Percentiles rank a stretch among this genome's conserved stretches.
phyloP scores from a whole-genome alignment of 2,113 vertebrate species.

The Cephalopholis sonnerati region DNA sequence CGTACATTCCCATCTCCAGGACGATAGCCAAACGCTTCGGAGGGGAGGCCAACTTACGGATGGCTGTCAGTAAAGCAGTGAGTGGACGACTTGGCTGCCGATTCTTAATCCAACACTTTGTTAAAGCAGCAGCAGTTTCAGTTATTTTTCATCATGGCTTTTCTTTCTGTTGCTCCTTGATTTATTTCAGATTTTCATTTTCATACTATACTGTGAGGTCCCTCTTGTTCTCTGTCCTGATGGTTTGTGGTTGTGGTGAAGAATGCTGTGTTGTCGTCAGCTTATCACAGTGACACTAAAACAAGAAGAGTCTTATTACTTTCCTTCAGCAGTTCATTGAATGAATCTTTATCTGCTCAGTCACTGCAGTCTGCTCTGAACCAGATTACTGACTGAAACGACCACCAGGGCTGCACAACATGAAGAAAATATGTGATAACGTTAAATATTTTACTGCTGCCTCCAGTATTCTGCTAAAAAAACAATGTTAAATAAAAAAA shows the following conservation, averaged over 20 bases:
- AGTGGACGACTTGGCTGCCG: slow-evolving; percentile 60
- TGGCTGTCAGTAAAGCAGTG: slow-evolving; percentile 97
- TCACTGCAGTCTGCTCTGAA: neutral
- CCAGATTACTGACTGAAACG: neutral
- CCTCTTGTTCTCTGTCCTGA: too few species aligned
- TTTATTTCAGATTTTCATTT: neutral
- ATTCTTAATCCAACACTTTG: neutral
- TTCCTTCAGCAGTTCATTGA: neutral
- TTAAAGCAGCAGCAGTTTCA: neutral
- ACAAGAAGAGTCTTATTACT: neutral
- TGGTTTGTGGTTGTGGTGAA: neutral
- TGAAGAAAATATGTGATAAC: too few species aligned
- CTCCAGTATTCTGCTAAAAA: too few species aligned
- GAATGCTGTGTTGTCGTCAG: neutral
- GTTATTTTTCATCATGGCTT: neutral
- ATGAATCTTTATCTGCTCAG: neutral
- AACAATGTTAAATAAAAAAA: too few species aligned
- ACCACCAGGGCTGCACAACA: too few species aligned
- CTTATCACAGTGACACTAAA: neutral
- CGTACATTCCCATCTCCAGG: slow-evolving; percentile 91
- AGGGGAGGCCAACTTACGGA: slow-evolving; percentile 89
- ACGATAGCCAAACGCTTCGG: slow-evolving; percentile 89
- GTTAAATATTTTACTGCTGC: too few species aligned
- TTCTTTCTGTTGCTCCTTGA: neutral
- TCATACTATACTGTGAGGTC: neutral